Conservation (phyloP, 2,797 vertebrate genomes). For the Chrosomus eos region DNA sequence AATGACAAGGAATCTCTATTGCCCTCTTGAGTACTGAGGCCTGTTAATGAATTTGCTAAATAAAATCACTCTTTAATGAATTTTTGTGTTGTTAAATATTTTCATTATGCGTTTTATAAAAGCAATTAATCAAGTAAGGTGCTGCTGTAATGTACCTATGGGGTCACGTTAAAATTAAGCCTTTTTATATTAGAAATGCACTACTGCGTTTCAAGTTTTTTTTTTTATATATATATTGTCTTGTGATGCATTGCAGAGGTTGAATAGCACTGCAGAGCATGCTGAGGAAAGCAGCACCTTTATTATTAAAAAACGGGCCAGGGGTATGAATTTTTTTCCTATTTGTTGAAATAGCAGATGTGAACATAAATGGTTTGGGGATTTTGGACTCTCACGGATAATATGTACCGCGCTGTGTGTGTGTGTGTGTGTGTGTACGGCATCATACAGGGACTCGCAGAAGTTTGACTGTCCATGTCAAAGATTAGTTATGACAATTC, state of each 20-base stretch:
- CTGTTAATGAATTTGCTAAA: constrained; percentile 1
- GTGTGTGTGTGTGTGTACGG: background rate
- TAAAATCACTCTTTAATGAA: constrained; percentile 13
- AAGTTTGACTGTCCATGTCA: constrained; percentile 6
- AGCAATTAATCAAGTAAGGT: background rate
- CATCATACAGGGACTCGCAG: background rate
- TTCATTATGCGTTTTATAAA: background rate
- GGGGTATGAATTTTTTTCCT: background rate
- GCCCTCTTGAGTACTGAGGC: background rate
- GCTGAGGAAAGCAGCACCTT: constrained; percentile 10
- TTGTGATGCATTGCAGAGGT: constrained; percentile 35
- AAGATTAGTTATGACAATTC: constrained; percentile 68
- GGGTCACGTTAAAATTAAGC: background rate
- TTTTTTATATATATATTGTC: background rate
- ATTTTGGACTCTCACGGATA: background rate
- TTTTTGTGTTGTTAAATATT: background rate
- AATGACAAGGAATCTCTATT: background rate
- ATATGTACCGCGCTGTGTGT: background rate
- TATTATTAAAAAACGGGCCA: background rate
- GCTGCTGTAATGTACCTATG: background rate
- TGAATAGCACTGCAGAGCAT: constrained; percentile 15
- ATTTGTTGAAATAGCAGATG: constrained; percentile 9
- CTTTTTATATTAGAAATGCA: constrained; percentile 17
- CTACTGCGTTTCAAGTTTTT: background rate
- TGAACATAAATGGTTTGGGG: background rate